Percentiles rank a stretch among this genome's conserved stretches.
These are phyloP conservation scores for Schlechtendalia chinensis DNA, from an alignment of 1,140 invertebrate genomes.

Conservation along the genomic window DNA sequence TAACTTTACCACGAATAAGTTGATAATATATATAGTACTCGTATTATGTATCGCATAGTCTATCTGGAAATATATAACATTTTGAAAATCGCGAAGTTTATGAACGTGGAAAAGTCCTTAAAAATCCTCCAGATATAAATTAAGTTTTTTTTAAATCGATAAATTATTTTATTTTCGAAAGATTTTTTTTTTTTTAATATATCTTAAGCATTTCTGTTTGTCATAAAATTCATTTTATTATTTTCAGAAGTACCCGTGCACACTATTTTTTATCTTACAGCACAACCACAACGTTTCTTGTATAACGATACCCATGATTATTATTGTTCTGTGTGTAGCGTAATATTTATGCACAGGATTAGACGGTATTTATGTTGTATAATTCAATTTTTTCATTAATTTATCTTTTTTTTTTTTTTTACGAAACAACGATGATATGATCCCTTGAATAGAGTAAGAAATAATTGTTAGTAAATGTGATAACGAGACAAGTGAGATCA, in stretches of 20 bases:
- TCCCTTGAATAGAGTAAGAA: constrained; percentile 15
- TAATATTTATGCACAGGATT: background rate
- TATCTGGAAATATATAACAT: background rate
- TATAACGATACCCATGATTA: constrained; percentile 22
- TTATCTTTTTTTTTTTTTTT: too few relatives aligned
- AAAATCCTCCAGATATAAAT: constrained; percentile 8
- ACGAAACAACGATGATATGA: background rate
- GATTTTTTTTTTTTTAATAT: constrained; percentile 25
- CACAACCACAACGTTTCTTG: constrained; percentile 7
- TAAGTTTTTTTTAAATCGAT: background rate
- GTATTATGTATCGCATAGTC: background rate
- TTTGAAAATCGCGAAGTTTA: constrained; percentile 10
- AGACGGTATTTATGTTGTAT: background rate
- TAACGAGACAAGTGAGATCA: constrained; percentile 44
- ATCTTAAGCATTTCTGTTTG: constrained; percentile 17
- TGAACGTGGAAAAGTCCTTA: background rate
- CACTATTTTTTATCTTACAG: constrained; percentile 13
- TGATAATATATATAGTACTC: background rate
- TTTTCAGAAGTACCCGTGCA: constrained; percentile 13
- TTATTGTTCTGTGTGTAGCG: background rate
- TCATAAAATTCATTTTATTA: constrained; percentile 1
- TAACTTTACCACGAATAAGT: background rate
- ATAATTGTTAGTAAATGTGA: constrained; percentile 44
- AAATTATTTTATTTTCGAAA: constrained; percentile 12
- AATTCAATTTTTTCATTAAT: background rate